Percentiles rank a stretch among this genome's conserved stretches.
phyloP scores from a whole-genome alignment of 92 coral and sea anemone species.

The Actinernus sp. region DNA sequence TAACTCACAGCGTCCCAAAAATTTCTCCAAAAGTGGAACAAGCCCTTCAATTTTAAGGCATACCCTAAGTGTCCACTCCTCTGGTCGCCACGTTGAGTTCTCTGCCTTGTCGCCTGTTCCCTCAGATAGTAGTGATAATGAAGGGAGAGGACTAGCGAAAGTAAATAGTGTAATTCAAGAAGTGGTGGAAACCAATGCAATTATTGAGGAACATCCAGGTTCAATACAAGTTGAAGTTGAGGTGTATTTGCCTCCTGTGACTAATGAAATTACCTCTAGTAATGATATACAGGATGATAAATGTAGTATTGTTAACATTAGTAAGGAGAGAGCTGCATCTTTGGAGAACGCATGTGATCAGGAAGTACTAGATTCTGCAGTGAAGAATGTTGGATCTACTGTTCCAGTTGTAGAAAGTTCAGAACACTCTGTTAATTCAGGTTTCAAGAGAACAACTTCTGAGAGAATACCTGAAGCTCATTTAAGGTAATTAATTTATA shows the following conservation, averaged over 20 bases:
- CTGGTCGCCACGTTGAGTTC: conserved; percentile 96
- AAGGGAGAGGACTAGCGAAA: conserved; percentile 6
- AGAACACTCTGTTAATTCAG: too few species aligned
- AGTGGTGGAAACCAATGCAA: not conserved
- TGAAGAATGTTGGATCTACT: too few species aligned
- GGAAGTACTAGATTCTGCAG: too few species aligned
- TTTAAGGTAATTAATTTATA: too few species aligned
- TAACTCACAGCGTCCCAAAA: conserved; percentile 27
- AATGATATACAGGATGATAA: too few species aligned
- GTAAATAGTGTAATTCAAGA: not conserved
- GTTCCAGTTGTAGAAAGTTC: too few species aligned
- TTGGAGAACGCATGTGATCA: too few species aligned
- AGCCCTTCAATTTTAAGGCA: conserved; percentile 84
- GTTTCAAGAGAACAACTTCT: too few species aligned
- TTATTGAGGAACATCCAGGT: not conserved
- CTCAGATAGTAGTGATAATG: conserved; percentile 91
- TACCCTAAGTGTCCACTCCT: conserved; percentile 57
- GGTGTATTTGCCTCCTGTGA: conserved; percentile 9
- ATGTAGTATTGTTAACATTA: too few species aligned
- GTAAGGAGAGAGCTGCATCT: too few species aligned
- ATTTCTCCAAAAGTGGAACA: conserved; percentile 61
- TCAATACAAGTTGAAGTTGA: conserved; percentile 4
- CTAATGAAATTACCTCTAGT: too few species aligned
- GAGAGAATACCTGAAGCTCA: too few species aligned
- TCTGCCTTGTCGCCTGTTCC: conserved; percentile 97